A percentile compares a stretch with the other conserved stretches of the same genome.
Evolutionary conservation across 2,888 invertebrate species (phyloP).

Genomic region (Megastigmus dorsalis): DNA sequence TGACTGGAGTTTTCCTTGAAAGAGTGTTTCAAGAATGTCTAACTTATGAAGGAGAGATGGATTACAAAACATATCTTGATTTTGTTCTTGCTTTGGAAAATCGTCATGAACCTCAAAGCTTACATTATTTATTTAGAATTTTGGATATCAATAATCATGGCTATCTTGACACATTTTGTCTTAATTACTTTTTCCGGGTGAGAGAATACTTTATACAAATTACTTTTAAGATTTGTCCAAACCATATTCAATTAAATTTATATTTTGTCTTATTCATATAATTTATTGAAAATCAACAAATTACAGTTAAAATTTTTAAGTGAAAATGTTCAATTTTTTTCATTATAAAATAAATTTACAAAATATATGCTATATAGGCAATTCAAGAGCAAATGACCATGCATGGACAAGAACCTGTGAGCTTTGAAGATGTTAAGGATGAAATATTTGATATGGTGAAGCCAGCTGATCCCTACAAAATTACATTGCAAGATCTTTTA

Average conservation of each 20-base stretch:
- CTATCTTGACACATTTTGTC: constrained; percentile 90
- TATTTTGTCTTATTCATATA: too few species aligned
- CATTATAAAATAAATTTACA: too few species aligned
- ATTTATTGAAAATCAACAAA: too few species aligned
- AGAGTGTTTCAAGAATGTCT: constrained; percentile 96
- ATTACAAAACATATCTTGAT: constrained; percentile 97
- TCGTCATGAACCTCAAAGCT: constrained; percentile 90
- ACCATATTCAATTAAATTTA: too few species aligned
- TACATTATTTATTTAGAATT: constrained; percentile 93
- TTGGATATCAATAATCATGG: constrained; percentile 92
- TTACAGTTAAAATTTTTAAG: too few species aligned
- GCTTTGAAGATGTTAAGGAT: constrained; percentile 96
- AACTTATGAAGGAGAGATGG: constrained; percentile 96
- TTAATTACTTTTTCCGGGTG: constrained; percentile 94
- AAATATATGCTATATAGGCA: constrained; percentile 77
- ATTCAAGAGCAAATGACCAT: constrained; percentile 93
- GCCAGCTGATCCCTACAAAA: constrained; percentile 87
- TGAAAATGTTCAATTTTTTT: too few species aligned
- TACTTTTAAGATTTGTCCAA: too few species aligned
- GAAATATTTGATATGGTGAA: constrained; percentile 99
- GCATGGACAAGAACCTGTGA: constrained; percentile 91
- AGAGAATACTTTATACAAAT: constrained; percentile 54
- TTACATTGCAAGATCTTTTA: constrained; percentile 91
- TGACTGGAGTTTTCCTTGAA: constrained; percentile 93
- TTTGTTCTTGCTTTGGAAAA: constrained; percentile 95